These are phyloP conservation scores for Lycaon pictus DNA, from an alignment of 2,113 vertebrate species.

Conservation along the genomic window DNA sequence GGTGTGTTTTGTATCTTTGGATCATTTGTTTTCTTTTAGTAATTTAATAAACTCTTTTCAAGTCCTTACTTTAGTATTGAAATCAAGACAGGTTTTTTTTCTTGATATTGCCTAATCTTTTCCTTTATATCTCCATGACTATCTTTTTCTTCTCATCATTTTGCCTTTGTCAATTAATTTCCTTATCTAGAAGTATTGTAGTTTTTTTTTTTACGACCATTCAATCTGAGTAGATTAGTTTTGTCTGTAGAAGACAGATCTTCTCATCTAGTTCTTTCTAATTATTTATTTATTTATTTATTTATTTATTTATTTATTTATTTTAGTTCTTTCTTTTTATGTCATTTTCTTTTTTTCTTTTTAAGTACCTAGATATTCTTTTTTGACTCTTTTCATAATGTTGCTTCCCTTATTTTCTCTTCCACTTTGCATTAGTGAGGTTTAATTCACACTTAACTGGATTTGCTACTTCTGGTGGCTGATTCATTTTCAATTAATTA, in stretches of 20 bases:
- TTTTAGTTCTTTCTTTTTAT: too few species aligned
- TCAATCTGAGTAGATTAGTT: not conserved
- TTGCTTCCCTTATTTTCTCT: not conserved
- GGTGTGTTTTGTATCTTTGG: not conserved
- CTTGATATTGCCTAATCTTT: not conserved
- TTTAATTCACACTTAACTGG: slow-evolving; percentile 85
- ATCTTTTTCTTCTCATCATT: not conserved
- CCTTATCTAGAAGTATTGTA: not conserved
- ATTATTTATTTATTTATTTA: not conserved
- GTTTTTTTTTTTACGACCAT: not conserved
- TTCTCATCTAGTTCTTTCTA: not conserved
- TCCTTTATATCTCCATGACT: not conserved
- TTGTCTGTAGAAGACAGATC: not conserved
- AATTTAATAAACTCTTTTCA: not conserved
- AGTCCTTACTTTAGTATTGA: not conserved
- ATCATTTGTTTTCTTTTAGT: not conserved
- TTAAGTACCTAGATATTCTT: not conserved
- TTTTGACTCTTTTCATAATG: not conserved
- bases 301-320: too few species aligned
- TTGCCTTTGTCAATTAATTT: not conserved
- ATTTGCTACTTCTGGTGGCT: slow-evolving; percentile 89
- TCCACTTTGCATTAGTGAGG: not conserved
- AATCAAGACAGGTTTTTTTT: not conserved
- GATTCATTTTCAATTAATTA: slow-evolving; percentile 89
- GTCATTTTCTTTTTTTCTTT: not conserved